Evolutionary conservation across 1,140 invertebrate species (phyloP), one percentile per base, ranked within the genome.

Genomic region (Littorina saxatilis): DNA sequence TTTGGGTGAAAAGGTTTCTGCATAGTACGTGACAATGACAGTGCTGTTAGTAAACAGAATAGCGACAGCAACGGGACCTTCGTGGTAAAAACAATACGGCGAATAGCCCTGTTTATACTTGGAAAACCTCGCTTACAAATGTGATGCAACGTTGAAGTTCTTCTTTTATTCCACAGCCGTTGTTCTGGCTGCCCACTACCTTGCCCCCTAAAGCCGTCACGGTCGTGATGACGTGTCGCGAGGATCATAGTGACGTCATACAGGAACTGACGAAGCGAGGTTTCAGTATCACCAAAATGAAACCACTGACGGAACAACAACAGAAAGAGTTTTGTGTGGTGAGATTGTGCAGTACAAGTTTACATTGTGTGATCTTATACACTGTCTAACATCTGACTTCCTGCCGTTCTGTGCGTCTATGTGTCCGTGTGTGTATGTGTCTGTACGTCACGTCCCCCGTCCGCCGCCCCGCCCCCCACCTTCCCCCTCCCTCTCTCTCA

Each of bases 131-230:
- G n/a, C n/a, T n/a, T n/a, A n/a, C n/a, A n/a, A n/a, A n/a, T n/a
- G n/a, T n/a, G n/a, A n/a, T n/a, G n/a, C n/a, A n/a, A n/a, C n/a
- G n/a, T n/a, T n/a, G n/a, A n/a, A n/a, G n/a, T n/a, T n/a, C n/a
- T n/a, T 47, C 7, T 47, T 17, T 47, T 47, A 47, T 47, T 47
- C 17, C 43, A 47, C 52, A 87, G 85, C 63, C 81, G 7, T 61
- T 87, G 70, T 87, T 73, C 79, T 87, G 86, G 86, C 76, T 87
- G 50, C 86, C 86, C 0, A 29, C 20, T 23, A 70, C 79, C 29
- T 61, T 86, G 35, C 23, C 68, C 35, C 27, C 72, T 29, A 61
- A 78, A 43, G 52, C 55, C 20, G 61, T 81, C 7, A 66, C 40
- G 9, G 37, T 86, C 9, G 77, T 87, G 43, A 79, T 84, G 9